Base-by-base conservation (phyloP, 2,113 vertebrate genomes). In the Esox niger region DNA sequence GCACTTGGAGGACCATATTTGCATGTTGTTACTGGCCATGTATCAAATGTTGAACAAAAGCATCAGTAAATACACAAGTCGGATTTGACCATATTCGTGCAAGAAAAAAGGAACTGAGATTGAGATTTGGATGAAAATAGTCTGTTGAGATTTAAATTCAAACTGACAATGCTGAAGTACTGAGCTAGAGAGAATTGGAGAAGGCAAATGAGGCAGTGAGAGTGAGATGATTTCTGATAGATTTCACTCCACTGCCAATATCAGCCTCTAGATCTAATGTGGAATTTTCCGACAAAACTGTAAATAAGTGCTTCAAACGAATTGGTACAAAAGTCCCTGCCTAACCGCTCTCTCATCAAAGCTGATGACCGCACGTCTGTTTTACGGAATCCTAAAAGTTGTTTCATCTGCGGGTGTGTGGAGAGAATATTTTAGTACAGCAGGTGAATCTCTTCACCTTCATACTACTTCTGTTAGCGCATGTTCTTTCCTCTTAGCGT, bases 71-170 rank as follows among this genome's bases (percentile, higher is more conserved):
- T n/a, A 15, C 20, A 38, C 49, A 31, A 70, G 49, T 67, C 66
- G 47, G n/a, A n/a, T 58, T 38, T 60, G 32, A 31, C 31, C 1
- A 15, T 60, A 20, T 11, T 62, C 56, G 27, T 49, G 52, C 30
- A 57, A 27, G 27, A 57, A 47, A 64, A 46, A 23, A 20, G 55
- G 62, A 63, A 77, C 74, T 64, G 54, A 75, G 35, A 63, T 47
- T 25, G 64, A 79, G 59, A 71, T 54, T 71, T 1, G 9, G 32
- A 77, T 69, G 64, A 64, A 73, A 76, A 66, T 49, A 76, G 33
- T 70, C 65, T 38, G 64, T 35, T 21, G 64, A 79, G 57, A 70
- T 59, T 71, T 1, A 4, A 38, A 79, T 69, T 23, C 60, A 60
- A 74, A 62, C 6, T 65, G 75, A 79, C 15, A 29, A n/a, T 3